Conservation (phyloP, 2,797 vertebrate genomes). For the Sebastes diploproa region DNA sequence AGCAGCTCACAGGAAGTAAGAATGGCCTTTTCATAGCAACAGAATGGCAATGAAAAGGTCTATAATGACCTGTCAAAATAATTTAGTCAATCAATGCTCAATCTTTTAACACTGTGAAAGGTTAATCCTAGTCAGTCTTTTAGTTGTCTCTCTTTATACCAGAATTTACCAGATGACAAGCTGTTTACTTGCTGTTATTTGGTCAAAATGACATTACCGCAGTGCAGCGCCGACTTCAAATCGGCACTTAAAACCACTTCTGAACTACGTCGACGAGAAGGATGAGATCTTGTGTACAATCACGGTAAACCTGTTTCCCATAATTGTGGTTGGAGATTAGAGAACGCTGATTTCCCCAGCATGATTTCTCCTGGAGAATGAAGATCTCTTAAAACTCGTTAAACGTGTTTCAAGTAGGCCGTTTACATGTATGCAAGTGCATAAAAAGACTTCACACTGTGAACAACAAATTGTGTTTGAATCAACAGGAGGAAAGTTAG, state of each 20-base stretch:
- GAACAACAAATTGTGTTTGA: no score
- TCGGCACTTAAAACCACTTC: neutral
- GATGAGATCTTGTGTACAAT: neutral
- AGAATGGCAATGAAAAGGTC: neutral
- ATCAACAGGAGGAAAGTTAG: no score
- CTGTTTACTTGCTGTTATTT: no score
- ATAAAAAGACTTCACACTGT: neutral
- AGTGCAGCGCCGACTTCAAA: neutral
- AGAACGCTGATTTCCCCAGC: neutral
- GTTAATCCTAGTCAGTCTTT: neutral
- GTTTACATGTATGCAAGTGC: neutral
- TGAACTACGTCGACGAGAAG: neutral
- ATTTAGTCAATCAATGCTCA: neutral
- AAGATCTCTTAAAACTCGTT: neutral
- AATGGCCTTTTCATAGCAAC: neutral
- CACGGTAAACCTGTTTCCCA: neutral
- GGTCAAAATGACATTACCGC: no score
- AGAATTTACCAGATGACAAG: neutral
- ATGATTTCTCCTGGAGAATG: neutral
- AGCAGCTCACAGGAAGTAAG: neutral
- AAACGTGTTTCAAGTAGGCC: neutral
- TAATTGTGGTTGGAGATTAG: neutral
- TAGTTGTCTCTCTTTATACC: neutral
- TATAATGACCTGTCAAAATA: neutral
- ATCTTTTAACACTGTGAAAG: neutral